Evolutionary conservation across 2,113 vertebrate species (phyloP).

Genomic region (Hydropotes inermis): DNA sequence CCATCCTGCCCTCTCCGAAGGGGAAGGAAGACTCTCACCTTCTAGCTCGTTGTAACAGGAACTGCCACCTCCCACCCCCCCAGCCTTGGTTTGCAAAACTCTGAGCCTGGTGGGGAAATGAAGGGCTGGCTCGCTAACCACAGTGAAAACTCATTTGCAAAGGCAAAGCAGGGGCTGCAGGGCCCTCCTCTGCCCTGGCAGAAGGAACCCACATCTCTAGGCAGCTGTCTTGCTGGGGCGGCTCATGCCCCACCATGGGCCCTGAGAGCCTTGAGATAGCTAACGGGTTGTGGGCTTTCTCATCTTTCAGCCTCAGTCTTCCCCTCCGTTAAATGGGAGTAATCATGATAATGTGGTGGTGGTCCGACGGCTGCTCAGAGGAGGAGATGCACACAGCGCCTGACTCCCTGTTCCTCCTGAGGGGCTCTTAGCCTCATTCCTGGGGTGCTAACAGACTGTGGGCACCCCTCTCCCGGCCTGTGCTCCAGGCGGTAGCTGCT

Average conservation of each 20-base stretch:
- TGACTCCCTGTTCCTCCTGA: accelerated
- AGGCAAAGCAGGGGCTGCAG: neutral
- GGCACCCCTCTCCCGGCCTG: neutral
- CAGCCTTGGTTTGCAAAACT: conserved; percentile 67
- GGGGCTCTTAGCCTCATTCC: accelerated
- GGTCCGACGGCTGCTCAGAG: accelerated
- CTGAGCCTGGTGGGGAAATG: conserved; percentile 63
- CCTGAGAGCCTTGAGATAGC: neutral
- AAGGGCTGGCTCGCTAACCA: conserved; percentile 58
- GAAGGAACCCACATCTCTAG: neutral
- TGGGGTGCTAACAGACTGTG: accelerated
- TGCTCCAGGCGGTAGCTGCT: accelerated
- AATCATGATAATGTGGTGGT: accelerated
- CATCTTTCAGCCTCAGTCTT: neutral
- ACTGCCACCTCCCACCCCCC: neutral
- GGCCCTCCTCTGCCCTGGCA: neutral
- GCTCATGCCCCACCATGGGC: accelerated
- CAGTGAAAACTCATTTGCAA: conserved; percentile 62
- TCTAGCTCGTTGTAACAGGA: conserved; percentile 46
- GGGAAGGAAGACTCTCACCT: conserved; percentile 50
- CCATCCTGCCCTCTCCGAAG: neutral
- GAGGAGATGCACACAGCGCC: neutral
- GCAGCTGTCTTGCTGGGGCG: neutral
- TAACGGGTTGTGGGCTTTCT: accelerated
- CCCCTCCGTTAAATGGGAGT: neutral